These are phyloP conservation scores for Chlamydotis undulata DNA, from an alignment of 2,113 vertebrate species.

Conservation along the genomic window DNA sequence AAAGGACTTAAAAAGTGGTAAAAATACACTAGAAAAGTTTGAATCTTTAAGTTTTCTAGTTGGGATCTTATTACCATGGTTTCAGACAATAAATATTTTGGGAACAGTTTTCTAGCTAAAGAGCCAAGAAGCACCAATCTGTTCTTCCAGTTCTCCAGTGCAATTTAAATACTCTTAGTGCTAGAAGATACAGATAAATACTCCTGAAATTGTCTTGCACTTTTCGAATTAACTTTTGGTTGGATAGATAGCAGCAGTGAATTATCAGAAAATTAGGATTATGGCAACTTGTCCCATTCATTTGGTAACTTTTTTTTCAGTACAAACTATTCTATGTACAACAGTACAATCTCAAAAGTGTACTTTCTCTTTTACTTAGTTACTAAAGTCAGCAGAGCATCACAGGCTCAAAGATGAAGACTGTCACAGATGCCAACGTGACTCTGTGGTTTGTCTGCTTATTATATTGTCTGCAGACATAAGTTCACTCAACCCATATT, in stretches of 20 bases:
- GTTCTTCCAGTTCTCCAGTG: neutral
- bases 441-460: neutral
- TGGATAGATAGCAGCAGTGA: neutral
- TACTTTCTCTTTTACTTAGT: neutral
- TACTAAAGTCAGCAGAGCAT: neutral
- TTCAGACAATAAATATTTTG: neutral
- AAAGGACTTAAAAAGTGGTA: neutral
- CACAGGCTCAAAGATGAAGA: neutral
- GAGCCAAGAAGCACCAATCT: neutral
- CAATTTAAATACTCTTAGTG: neutral
- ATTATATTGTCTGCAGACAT: neutral
- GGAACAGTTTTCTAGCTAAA: neutral
- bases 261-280: neutral
- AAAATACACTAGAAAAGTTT: neutral
- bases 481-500: neutral
- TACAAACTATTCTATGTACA: neutral
- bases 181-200: neutral
- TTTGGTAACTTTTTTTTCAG: neutral
- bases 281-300: neutral
- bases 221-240: neutral
- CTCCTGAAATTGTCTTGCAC: neutral
- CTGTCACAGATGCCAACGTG: accelerated
- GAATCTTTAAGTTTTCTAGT: neutral
- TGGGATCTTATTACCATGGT: neutral
- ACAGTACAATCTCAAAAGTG: neutral